A percentile compares a stretch with the other conserved stretches of the same genome.
Evolutionary conservation across 2,797 vertebrate genomes (phyloP).

Genomic region (Bovichtus diacanthus): DNA sequence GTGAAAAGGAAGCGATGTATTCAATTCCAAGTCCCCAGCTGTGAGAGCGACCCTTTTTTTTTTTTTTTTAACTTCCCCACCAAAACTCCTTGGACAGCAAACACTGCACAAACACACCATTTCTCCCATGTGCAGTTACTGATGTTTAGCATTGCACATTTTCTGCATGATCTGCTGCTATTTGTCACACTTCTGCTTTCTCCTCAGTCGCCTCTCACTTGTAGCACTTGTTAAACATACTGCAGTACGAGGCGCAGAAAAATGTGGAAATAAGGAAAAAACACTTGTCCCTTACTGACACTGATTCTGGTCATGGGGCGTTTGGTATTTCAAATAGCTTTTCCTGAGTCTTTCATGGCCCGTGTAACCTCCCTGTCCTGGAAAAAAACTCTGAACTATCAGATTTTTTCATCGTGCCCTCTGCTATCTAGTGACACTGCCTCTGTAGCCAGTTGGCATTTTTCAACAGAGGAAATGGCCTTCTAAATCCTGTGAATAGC

Average conservation of each 20-base stretch:
- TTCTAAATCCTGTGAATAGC: constrained; percentile 32
- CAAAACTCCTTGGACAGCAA: constrained; percentile 86
- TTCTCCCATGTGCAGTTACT: constrained; percentile 82
- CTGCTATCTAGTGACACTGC: constrained; percentile 22
- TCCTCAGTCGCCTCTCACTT: constrained; percentile 70
- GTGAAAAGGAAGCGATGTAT: constrained; percentile 85
- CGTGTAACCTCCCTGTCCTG: constrained; percentile 23
- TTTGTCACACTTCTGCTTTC: constrained; percentile 82
- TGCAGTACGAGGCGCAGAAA: constrained; percentile 50
- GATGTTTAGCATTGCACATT: constrained; percentile 89
- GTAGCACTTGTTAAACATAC: constrained; percentile 72
- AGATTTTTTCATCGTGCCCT: background rate
- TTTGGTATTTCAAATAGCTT: constrained; percentile 33
- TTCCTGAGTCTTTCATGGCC: constrained; percentile 6
- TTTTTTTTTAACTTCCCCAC: constrained; percentile 53
- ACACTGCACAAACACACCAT: constrained; percentile 83
- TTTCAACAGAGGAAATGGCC: constrained; percentile 59
- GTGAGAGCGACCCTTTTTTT: constrained; percentile 74
- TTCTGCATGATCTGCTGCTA: constrained; percentile 88
- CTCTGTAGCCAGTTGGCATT: constrained; percentile 21
- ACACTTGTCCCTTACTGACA: constrained; percentile 25
- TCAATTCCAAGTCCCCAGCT: constrained; percentile 84
- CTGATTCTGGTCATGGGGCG: constrained; percentile 30
- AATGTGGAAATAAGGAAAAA: constrained; percentile 47
- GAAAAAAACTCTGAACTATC: constrained; percentile 15